Evolutionary conservation across 2,113 vertebrate species (phyloP).

Genomic region (Nerophis lumbriciformis): DNA sequence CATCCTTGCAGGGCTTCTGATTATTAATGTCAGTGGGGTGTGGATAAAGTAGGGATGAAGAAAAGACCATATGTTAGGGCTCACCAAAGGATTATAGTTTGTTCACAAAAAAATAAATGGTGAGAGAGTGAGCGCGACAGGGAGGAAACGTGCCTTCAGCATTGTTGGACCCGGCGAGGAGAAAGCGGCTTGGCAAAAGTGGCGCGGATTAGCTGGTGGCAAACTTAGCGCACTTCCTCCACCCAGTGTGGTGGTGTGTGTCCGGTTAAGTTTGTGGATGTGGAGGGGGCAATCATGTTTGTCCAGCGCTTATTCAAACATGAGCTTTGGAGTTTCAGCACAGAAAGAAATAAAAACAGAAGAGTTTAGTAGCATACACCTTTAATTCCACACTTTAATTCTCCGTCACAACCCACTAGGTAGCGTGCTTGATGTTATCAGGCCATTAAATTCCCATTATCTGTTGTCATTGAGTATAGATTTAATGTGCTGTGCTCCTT

Average conservation of each 20-base stretch:
- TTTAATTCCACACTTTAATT: slow-evolving; percentile 36
- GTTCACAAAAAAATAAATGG: slow-evolving; percentile 31
- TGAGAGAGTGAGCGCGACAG: slow-evolving; percentile 1
- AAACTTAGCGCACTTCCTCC: slow-evolving; percentile 22
- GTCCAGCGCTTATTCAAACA: slow-evolving; percentile 63
- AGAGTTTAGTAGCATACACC: slow-evolving; percentile 28
- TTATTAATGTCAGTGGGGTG: slow-evolving; percentile 61
- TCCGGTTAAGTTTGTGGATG: slow-evolving; percentile 21
- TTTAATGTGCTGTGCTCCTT: not conserved
- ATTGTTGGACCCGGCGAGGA: slow-evolving; percentile 49
- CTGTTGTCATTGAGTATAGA: not conserved
- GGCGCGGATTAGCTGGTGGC: slow-evolving; percentile 52
- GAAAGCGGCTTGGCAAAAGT: slow-evolving; percentile 62
- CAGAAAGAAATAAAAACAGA: slow-evolving; percentile 7
- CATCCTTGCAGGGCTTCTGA: slow-evolving; percentile 35
- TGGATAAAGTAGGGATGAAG: slow-evolving; percentile 64
- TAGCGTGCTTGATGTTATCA: not conserved
- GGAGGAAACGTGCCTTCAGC: slow-evolving; percentile 45
- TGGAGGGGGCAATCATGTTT: slow-evolving; percentile 34
- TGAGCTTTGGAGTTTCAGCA: slow-evolving; percentile 61
- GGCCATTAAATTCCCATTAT: not conserved
- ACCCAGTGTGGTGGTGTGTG: slow-evolving; percentile 42
- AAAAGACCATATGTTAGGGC: slow-evolving; percentile 55
- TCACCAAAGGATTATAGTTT: slow-evolving; percentile 62
- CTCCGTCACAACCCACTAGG: not conserved